Percentiles rank a stretch among this genome's conserved stretches.
phyloP scores from a whole-genome alignment of 2,888 invertebrate genomes.

The Branchinecta sandiegonensis region DNA sequence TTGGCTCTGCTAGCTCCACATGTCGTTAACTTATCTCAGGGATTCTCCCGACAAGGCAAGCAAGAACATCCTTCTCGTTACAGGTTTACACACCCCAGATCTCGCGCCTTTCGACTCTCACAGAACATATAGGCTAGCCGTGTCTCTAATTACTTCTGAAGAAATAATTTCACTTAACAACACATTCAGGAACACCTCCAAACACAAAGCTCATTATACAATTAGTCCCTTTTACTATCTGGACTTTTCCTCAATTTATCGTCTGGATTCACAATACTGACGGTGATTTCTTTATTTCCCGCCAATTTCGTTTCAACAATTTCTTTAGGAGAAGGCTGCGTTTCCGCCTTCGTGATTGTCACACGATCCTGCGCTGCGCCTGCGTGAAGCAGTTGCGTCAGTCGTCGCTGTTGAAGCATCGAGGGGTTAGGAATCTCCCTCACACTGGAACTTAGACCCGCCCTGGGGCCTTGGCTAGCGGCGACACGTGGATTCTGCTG shows the following conservation, averaged over 20 bases:
- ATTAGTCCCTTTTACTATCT: background rate
- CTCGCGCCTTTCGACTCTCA: too few relatives aligned
- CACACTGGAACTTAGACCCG: background rate
- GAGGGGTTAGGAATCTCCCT: conserved; percentile 13
- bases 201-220: background rate
- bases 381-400: background rate
- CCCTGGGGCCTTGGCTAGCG: background rate
- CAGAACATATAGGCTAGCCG: too few relatives aligned
- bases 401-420: conserved; percentile 8
- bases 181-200: too few relatives aligned
- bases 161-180: too few relatives aligned
- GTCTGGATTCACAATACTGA: background rate
- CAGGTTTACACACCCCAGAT: too few relatives aligned
- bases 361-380: conserved; percentile 1
- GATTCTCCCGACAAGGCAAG: too few relatives aligned
- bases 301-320: conserved; percentile 6
- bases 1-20: too few relatives aligned
- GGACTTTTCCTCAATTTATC: background rate
- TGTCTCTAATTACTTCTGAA: too few relatives aligned
- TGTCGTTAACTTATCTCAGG: too few relatives aligned
- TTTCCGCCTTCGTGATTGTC: background rate
- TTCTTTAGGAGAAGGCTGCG: background rate
- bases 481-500: background rate
- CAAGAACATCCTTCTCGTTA: too few relatives aligned
- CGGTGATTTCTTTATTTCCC: conserved; percentile 13